Conservation (phyloP, 2,888 invertebrate species). For the Ormia ochracea region DNA sequence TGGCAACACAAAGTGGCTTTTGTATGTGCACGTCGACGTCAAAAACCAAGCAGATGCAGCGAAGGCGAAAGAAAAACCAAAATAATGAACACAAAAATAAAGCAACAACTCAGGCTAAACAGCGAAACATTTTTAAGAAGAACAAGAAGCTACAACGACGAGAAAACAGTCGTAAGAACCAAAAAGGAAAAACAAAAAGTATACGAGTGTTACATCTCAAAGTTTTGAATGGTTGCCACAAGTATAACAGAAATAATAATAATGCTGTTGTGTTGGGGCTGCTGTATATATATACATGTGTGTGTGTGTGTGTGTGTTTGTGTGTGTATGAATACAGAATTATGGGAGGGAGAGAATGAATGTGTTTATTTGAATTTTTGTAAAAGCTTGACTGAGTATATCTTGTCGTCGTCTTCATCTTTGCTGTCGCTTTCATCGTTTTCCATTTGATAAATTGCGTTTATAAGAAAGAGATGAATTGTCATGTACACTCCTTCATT, state of each 20-base stretch:
- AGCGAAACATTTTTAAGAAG: conserved; percentile 31
- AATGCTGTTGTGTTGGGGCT: conserved; percentile 60
- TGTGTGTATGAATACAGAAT: conserved; percentile 5
- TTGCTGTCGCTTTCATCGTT: conserved; percentile 71
- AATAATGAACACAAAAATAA: conserved; percentile 27
- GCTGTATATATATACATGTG: not conserved
- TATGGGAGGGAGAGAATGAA: conserved; percentile 15
- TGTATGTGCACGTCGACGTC: conserved; percentile 60
- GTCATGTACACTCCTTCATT: conserved; percentile 71
- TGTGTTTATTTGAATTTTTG: conserved; percentile 22
- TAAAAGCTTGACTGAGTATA: conserved; percentile 37
- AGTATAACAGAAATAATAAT: conserved; percentile 28
- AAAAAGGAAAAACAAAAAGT: conserved; percentile 41
- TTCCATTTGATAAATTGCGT: conserved; percentile 75
- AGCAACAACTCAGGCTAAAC: conserved; percentile 28
- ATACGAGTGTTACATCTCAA: conserved; percentile 68
- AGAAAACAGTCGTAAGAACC: conserved; percentile 39
- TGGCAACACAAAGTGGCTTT: conserved; percentile 43
- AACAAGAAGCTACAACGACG: conserved; percentile 37
- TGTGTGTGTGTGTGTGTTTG: not conserved
- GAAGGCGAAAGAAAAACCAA: not conserved
- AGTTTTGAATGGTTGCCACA: conserved; percentile 57
- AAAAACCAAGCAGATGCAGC: conserved; percentile 35
- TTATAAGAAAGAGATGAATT: conserved; percentile 76
- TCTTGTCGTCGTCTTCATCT: conserved; percentile 63